A percentile compares a stretch with the other conserved stretches of the same genome.
Conservation (phyloP, 2,113 vertebrate genomes). For the Pterocles orientalis region DNA sequence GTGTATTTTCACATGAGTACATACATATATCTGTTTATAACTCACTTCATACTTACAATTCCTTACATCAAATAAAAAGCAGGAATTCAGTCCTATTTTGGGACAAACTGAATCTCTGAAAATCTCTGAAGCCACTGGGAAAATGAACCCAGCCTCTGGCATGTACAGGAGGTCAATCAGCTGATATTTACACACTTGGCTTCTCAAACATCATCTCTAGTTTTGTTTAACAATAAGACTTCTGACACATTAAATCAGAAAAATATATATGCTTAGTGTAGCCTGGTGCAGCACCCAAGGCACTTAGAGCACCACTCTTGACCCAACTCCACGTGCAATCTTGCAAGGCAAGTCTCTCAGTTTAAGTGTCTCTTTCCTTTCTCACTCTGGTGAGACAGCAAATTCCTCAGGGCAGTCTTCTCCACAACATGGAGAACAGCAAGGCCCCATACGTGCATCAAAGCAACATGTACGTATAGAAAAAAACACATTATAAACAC, state of each 20-base stretch:
- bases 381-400: background rate
- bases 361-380: background rate
- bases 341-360: background rate
- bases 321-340: background rate
- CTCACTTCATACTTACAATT: background rate
- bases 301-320: background rate
- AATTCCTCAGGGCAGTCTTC: background rate
- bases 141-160: background rate
- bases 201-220: background rate
- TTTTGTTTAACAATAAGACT: background rate
- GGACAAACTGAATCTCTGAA: background rate
- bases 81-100: background rate
- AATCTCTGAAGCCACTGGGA: background rate
- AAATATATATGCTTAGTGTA: background rate
- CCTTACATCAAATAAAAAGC: background rate
- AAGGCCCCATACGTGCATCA: rapidly evolving
- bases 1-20: background rate
- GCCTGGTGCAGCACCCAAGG: background rate
- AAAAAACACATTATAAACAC: background rate
- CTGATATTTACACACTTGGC: background rate
- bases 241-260: background rate
- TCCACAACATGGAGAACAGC: background rate
- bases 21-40: background rate
- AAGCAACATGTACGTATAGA: background rate
- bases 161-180: background rate